Base-by-base conservation (phyloP, 2,888 invertebrate species). In the Hirtodrosophila cameraria region DNA sequence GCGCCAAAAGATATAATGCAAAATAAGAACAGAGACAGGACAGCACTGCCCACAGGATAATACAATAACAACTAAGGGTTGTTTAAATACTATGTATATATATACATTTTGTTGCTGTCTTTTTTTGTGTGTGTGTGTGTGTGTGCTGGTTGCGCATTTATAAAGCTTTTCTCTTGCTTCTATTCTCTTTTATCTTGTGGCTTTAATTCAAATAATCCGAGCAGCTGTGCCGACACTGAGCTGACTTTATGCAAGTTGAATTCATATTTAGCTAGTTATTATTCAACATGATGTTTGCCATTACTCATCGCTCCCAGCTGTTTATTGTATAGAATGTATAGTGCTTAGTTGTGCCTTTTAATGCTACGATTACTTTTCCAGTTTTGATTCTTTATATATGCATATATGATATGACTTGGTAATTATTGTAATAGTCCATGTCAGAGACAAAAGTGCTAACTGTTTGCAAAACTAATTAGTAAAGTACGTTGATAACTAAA, bases 251-350 rank as follows among this genome's bases (percentile, higher is more conserved):
- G 46, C 39, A 28, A 67, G 31, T 61, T 67, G 41, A 36, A 58
- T 31, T n/a, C 46, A 49, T 58, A 64, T 69, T 69, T 54, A 63
- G 64, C 42, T 48, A 65, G 69, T 70, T 70, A 60, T 70, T 65
- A 70, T 65, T 60, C 71, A 70, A 31, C 52, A 43, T 52, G 39
- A 65, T 70, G 65, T 60, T 57, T 33, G 35, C 12, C 52, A 60
- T 70, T 35, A 54, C 33, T 58, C 50, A 64, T 23, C 13, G 28
- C 57, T 12, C 46, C n/a, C 25, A 8, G 23, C 20, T 12, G 39
- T 25, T 49, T 8, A 23, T 7, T 2, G 23, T 23, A 30, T 25
- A 39, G 25, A 39, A 39, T 7, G 36, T 0, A 1, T 20, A 20
- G 6, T 1, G 16, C 23, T 7, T 2, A 23, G 6, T 23, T 23